These are phyloP conservation scores for Chromobotia macracanthus DNA, from an alignment of 2,797 vertebrate genomes.

Conservation along the genomic window DNA sequence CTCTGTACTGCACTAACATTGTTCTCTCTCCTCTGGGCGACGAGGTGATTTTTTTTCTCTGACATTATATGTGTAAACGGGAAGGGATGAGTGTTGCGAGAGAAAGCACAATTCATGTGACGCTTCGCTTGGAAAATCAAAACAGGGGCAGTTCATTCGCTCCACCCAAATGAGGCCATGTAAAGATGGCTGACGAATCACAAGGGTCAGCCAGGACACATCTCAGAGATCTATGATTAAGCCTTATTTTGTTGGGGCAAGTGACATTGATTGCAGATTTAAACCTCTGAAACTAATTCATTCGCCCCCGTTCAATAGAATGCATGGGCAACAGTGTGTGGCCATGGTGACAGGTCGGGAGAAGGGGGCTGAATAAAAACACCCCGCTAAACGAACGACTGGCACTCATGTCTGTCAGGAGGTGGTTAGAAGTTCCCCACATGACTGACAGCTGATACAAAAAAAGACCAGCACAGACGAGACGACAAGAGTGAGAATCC, in stretches of 20 bases:
- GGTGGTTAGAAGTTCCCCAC: conserved; percentile 74
- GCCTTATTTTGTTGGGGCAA: conserved; percentile 80
- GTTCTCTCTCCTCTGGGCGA: conserved; percentile 32
- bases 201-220: conserved; percentile 74
- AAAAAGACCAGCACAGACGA: conserved; percentile 61
- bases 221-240: conserved; percentile 83
- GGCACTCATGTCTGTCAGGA: conserved; percentile 73
- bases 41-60: conserved; percentile 36
- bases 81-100: conserved; percentile 28
- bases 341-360: conserved; percentile 78
- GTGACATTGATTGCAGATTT: conserved; percentile 85
- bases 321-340: conserved; percentile 82
- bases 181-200: conserved; percentile 73
- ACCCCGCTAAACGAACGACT: conserved; percentile 70
- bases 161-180: conserved; percentile 91
- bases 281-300: conserved; percentile 79
- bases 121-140: conserved; percentile 94
- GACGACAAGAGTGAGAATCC: conserved; percentile 61
- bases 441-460: conserved; percentile 77
- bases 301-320: conserved; percentile 75
- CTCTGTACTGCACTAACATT: neutral
- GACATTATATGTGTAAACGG: conserved; percentile 37
- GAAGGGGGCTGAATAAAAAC: conserved; percentile 68
- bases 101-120: conserved; percentile 81
- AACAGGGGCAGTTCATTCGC: conserved; percentile 87